Evolutionary conservation across 2,113 vertebrate species (phyloP).

Genomic region (Elgaria multicarinata): DNA sequence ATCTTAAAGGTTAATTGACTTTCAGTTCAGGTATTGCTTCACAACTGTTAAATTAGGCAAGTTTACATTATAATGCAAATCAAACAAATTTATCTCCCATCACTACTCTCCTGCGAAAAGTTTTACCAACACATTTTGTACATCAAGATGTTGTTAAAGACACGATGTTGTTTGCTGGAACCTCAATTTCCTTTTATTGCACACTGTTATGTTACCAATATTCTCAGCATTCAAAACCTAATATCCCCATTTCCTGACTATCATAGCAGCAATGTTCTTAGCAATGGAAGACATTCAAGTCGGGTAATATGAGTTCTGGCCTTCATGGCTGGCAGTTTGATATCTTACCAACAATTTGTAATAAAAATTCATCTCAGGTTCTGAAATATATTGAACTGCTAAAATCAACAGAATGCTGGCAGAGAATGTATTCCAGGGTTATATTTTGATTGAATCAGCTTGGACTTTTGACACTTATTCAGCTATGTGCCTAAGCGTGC

Average conservation of each 20-base stretch:
- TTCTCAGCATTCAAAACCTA: constrained; percentile 20
- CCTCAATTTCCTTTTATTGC: constrained; percentile 19
- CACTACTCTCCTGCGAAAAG: neutral
- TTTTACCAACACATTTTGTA: neutral
- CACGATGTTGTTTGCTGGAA: neutral
- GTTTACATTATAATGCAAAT: no score
- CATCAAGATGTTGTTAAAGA: neutral
- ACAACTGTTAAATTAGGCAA: no score
- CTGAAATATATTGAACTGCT: constrained; percentile 67
- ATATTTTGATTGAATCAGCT: constrained; percentile 68
- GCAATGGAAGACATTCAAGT: constrained; percentile 52
- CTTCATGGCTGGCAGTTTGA: constrained; percentile 26
- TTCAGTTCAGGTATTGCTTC: no score
- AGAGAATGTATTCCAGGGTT: constrained; percentile 64
- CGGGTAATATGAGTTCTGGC: constrained; percentile 37
- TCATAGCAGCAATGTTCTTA: constrained; percentile 32
- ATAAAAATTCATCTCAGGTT: constrained; percentile 69
- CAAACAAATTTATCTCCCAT: no score
- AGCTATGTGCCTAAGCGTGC: constrained; percentile 60
- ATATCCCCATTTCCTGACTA: constrained; percentile 3
- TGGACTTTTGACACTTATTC: constrained; percentile 75
- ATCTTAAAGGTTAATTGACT: no score
- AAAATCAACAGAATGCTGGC: constrained; percentile 68
- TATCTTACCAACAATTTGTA: constrained; percentile 32
- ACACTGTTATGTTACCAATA: neutral